phyloP scores from a whole-genome alignment of 2,113 vertebrate species.

The Phaethornis superciliosus region DNA sequence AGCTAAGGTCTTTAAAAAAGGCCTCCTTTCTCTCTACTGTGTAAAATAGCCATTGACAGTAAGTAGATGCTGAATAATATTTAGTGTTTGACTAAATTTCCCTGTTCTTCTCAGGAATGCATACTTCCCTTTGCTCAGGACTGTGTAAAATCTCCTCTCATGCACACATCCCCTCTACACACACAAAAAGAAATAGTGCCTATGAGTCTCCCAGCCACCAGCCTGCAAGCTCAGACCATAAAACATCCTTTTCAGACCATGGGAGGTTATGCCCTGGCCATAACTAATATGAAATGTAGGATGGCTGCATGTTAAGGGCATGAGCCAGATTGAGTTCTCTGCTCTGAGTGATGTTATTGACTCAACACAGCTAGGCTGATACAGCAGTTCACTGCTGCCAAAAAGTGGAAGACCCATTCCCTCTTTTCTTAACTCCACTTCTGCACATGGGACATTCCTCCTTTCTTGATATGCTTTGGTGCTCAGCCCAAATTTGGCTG shows the following conservation, averaged over 20 bases:
- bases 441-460: neutral
- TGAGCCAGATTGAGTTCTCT: neutral
- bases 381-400: neutral
- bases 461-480: neutral
- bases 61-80: neutral
- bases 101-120: neutral
- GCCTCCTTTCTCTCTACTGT: neutral
- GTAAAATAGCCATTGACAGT: neutral
- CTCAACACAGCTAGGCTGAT: neutral
- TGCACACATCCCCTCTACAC: neutral
- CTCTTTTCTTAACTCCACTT: neutral
- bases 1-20: neutral
- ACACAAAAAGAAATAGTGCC: neutral
- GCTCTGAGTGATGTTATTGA: neutral
- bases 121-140: neutral
- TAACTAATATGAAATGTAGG: neutral
- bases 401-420: neutral
- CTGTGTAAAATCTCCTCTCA: neutral
- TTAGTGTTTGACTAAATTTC: neutral
- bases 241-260: neutral
- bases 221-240: neutral
- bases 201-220: neutral
- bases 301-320: neutral
- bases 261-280: neutral
- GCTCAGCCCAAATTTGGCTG: neutral